Evolutionary conservation across 2,888 invertebrate genomes (phyloP).

Genomic region (Nomada fucata): DNA sequence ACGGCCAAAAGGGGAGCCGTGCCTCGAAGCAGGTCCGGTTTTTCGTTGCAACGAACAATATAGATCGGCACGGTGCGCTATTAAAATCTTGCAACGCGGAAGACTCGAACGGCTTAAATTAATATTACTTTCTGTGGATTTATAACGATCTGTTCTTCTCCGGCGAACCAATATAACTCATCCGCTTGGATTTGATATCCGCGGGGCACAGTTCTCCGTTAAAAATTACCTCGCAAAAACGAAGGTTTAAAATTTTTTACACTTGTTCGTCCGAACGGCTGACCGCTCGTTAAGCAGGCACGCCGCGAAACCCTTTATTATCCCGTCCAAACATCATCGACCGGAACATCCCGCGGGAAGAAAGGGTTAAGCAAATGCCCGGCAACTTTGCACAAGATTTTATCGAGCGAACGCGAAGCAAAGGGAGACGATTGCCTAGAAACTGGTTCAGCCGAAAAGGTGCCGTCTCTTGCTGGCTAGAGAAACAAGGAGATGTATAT

Average conservation of each 20-base stretch:
- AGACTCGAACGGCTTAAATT: too few relatives aligned
- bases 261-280: background rate
- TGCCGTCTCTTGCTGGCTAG: background rate
- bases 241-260: background rate
- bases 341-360: constrained; percentile 7
- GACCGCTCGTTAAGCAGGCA: background rate
- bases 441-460: constrained; percentile 19
- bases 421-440: constrained; percentile 9
- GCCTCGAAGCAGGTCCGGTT: constrained; percentile 31
- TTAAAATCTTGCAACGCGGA: constrained; percentile 14
- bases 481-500: constrained; percentile 1
- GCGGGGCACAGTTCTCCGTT: too few relatives aligned
- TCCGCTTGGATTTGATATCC: too few relatives aligned
- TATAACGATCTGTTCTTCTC: too few relatives aligned
- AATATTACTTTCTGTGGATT: too few relatives aligned
- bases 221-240: too few relatives aligned
- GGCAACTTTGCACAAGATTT: constrained; percentile 50
- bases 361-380: constrained; percentile 55
- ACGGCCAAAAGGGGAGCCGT: constrained; percentile 46
- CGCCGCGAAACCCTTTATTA: background rate
- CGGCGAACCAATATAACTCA: too few relatives aligned
- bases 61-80: constrained; percentile 58
- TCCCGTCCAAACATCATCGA: constrained; percentile 22
- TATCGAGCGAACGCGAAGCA: constrained; percentile 53
- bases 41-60: constrained; percentile 53